Conservation (phyloP, 2,888 invertebrate species). For the Ophion ventricosus region DNA sequence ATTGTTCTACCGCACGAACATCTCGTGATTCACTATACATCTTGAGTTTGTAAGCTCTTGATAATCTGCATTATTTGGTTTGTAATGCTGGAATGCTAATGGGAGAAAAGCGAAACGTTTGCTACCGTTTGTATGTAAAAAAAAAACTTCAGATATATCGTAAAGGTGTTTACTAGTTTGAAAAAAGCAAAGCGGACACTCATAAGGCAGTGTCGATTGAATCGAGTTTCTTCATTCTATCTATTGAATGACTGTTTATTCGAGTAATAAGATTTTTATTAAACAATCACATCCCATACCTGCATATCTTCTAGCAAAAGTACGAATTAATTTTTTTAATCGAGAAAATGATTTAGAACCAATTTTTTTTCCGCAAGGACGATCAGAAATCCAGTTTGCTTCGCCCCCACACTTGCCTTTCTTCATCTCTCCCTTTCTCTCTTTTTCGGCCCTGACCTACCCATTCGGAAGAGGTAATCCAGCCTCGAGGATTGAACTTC, state of each 20-base stretch:
- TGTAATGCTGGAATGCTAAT: not conserved
- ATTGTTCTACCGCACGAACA: constrained; percentile 22
- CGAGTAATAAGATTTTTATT: not conserved
- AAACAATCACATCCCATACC: not conserved
- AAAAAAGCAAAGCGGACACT: not conserved
- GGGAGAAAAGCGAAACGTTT: not conserved
- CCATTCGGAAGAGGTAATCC: not conserved
- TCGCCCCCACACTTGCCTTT: not conserved
- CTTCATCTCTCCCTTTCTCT: not conserved
- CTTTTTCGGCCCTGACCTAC: not conserved
- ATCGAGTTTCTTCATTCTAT: too few species aligned
- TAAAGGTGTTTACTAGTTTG: not conserved
- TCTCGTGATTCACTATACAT: constrained; percentile 14
- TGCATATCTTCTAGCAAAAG: not conserved
- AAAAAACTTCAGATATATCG: not conserved
- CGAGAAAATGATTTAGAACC: constrained; percentile 9
- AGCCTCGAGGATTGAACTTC: constrained; percentile 13
- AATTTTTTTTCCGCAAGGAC: not conserved
- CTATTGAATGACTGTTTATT: too few species aligned
- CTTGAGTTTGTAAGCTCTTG: constrained; percentile 12
- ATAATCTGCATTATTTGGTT: constrained; percentile 7
- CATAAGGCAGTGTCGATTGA: not conserved
- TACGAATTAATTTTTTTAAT: constrained; percentile 38
- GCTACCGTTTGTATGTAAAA: not conserved
- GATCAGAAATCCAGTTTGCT: constrained; percentile 16